Conservation (phyloP, 53 echinoderm and acorn worm species). For the Holothuria leucospilota region DNA sequence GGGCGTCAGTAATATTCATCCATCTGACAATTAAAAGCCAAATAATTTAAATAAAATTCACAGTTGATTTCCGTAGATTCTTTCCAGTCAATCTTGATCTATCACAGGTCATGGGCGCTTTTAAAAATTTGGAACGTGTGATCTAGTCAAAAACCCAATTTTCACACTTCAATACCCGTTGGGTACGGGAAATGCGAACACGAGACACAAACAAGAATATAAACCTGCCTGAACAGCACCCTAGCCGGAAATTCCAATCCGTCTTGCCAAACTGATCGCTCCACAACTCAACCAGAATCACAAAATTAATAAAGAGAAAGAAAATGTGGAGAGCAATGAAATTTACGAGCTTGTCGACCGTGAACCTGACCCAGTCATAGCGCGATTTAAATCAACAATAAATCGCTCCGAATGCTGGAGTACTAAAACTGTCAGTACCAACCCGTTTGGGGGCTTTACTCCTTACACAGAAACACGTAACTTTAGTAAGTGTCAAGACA, state of each 20-base stretch:
- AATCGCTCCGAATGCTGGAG: slow-evolving; percentile 16
- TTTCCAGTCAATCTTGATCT: neutral
- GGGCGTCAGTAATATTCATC: no score
- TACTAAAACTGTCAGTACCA: slow-evolving; percentile 25
- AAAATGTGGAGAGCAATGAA: slow-evolving; percentile 25
- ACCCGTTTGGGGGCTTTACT: slow-evolving; percentile 2
- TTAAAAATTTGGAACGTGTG: slow-evolving; percentile 39
- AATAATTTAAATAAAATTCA: no score
- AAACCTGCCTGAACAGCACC: slow-evolving; percentile 38
- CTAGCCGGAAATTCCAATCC: slow-evolving; percentile 51
- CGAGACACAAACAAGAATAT: slow-evolving; percentile 52
- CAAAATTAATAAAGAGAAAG: slow-evolving; percentile 26
- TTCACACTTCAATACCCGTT: slow-evolving; percentile 49
- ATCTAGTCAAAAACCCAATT: slow-evolving; percentile 47
- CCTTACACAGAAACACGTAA: no score
- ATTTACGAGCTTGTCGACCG: slow-evolving; percentile 44
- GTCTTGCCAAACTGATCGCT: slow-evolving; percentile 14
- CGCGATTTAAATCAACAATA: slow-evolving; percentile 22
- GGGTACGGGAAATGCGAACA: slow-evolving; percentile 45
- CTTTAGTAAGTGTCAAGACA: no score
- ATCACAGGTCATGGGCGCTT: slow-evolving; percentile 31
- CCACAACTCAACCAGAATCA: slow-evolving; percentile 40
- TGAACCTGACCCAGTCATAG: slow-evolving; percentile 39
- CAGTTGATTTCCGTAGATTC: no score
- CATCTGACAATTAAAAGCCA: no score